Evolutionary conservation across 1,140 invertebrate genomes (phyloP), one percentile per base, ranked within the genome.

Genomic region (Cheumatopsyche charites): DNA sequence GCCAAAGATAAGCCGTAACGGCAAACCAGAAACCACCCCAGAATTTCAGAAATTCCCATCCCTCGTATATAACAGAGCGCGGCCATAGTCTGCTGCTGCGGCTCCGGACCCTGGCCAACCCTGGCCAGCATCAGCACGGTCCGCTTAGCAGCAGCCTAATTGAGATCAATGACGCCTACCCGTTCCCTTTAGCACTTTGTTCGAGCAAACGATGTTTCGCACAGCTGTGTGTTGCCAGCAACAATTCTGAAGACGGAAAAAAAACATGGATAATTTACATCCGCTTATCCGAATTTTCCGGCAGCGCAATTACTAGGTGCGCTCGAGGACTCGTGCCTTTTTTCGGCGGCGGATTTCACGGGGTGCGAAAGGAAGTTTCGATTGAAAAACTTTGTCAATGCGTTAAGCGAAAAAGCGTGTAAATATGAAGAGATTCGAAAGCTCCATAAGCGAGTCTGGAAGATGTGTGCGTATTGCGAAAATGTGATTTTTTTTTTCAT

Each of bases 101-200:
- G 43, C 13, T 47, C 12, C 43, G 13, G 13, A n/a, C 11, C 15
- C 15, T 12, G 15, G 15, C 11, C 12, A 47, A 3, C 11, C 15
- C 15, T 12, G 15, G 15, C 11, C 12, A 47, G 12, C 43, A 47
- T 13, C 12, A 15, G 43, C 3, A 15, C 12, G 43, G 43, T 47
- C 15, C 4, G 43, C 15, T 47, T 47, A n/a, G 13, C 12, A 12
- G 43, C 15, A 47, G 55, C 66, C 73, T 75, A 75, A 75, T 75
- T 75, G 73, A 75, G 73, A 75, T 75, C 73, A 75, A 75, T 75
- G 73, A 72, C 66, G 63, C 19, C 49, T 61, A 26, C 52, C 29
- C 29, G 9, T n/a, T 9, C 29, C 29, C 58, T 21, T 42, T 62
- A 65, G 70, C 70, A 72, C 73, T 75, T 74, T 71, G 66, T 68